Base-by-base conservation (phyloP, 2,888 invertebrate genomes). In the Ferdinandea cuprea region DNA sequence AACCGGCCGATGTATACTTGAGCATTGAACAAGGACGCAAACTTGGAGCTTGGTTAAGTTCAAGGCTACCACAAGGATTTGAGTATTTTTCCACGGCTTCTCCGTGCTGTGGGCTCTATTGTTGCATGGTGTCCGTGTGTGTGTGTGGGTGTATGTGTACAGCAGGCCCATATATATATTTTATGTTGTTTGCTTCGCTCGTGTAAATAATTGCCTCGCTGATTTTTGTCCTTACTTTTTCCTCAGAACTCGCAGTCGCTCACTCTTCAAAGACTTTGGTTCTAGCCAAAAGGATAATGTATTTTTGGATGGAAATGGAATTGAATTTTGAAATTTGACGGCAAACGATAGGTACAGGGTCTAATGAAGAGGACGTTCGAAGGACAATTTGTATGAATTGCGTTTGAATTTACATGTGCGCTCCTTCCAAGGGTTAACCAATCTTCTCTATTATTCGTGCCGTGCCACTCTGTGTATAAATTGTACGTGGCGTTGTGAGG, bases 1-100 rank as follows among this genome's bases (percentile, higher is more conserved):
- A 77, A 72, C 72, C 83, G 77, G 77, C 54, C 83, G 35, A 58
- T 78, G 68, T 83, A 56, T 78, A 83, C 78, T 83, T 63, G 78
- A 73, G 66, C 61, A 68, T 77, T 78, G 83, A 78, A 61, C 83
- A 83, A 83, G 77, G 78, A 83, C 72, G 46, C 72, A 78, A 77
- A 83, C 78, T 72, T 78, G 63, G 63, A 83, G 83, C 83, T 83
- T 83, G 83, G 78, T 78, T 83, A 83, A 78, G 83, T 83, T 83
- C 83, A 83, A 83, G 83, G 83, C 73, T 83, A 61, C 17, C 63
- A 65, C 56, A 78, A 83, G 72, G 77, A 77, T 83, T 73, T 59
- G 0, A 40, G 42, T 68, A 25, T 63, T 71, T 66, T 74, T 56
- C 48, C 46, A 46, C 58, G 8, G 32, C 42, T 58, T 40, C 52